Base-by-base conservation (phyloP, 1,140 invertebrate species). In the Calliopsis andreniformis region DNA sequence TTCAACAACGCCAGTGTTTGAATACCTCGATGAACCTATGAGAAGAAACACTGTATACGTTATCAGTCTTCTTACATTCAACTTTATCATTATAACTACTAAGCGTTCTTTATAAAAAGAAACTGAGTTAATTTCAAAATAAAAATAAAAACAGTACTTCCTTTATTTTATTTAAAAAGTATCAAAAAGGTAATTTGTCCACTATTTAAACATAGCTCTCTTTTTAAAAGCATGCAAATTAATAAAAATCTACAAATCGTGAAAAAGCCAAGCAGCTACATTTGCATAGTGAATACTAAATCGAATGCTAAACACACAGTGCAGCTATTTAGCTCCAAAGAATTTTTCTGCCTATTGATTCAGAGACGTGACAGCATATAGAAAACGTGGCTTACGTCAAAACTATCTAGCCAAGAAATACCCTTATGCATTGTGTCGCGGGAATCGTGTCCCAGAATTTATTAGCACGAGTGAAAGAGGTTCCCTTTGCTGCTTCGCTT, bases 311-410 rank as follows among this genome's bases (percentile, higher is more conserved):
- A 82, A 82, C 70, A 55, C 55, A 12, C 73, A 45, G 4, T 39
- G 23, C 73, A 43, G 56, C 39, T 25, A 64, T 64, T 68, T 32
- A 23, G 56, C 70, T 77, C 45, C 64, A 69, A 79, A 67, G 85
- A 82, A 71, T 84, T 78, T 58, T 28, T 70, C 66, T 59, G 55
- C 30, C 75, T 45, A 66, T 83, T 72, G 82, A 87, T 82, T 83
- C 47, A 72, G 35, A 85, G 87, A 87, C 85, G 85, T 89, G 87
- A 87, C 82, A 80, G 84, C 62, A 45, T 71, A 63, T 67, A 23
- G 42, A 43, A 30, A 67, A 53, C 16, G 42, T 45, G 66, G 39
- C 45, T 78, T 43, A 78, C 73, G 63, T 69, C 0, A 51, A 55
- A 61, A 59, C 53, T 64, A 62, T 4, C 23, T 25, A 2, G 6